Evolutionary conservation across 2,113 vertebrate genomes (phyloP).

Genomic region (Hippocampus abdominalis): DNA sequence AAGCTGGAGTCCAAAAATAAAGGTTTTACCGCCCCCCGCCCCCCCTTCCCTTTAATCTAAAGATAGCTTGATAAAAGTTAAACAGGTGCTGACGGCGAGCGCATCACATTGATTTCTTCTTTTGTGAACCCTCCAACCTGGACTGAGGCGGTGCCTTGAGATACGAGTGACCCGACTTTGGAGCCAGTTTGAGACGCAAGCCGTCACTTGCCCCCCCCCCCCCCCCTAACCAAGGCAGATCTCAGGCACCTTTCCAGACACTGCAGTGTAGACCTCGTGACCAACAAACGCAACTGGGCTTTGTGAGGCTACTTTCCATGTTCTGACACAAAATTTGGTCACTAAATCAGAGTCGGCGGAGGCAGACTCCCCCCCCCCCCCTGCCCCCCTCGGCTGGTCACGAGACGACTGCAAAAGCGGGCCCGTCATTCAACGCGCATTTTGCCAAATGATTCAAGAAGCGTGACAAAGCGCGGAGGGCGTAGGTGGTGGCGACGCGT

Average conservation of each 20-base stretch:
- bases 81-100: not conserved
- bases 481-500: constrained; percentile 24
- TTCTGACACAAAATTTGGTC: constrained; percentile 1
- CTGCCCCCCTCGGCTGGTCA: not conserved
- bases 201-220: too few relatives aligned
- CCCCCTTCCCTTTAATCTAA: not conserved
- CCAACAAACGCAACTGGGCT: too few relatives aligned
- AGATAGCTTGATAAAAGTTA: not conserved
- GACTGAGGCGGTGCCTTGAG: too few relatives aligned
- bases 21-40: not conserved
- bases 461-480: constrained; percentile 26
- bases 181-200: too few relatives aligned
- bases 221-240: too few relatives aligned
- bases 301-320: too few relatives aligned
- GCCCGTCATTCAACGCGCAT: constrained; percentile 1
- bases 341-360: not conserved
- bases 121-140: not conserved
- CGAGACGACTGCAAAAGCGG: not conserved
- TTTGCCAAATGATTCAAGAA: constrained; percentile 10
- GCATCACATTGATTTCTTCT: not conserved
- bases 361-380: not conserved
- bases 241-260: constrained; percentile 18
- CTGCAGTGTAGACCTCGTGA: too few relatives aligned
- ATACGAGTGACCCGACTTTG: too few relatives aligned
- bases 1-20: not conserved